phyloP scores from a whole-genome alignment of 2,888 invertebrate genomes.

The Polylopha cassiicola region DNA sequence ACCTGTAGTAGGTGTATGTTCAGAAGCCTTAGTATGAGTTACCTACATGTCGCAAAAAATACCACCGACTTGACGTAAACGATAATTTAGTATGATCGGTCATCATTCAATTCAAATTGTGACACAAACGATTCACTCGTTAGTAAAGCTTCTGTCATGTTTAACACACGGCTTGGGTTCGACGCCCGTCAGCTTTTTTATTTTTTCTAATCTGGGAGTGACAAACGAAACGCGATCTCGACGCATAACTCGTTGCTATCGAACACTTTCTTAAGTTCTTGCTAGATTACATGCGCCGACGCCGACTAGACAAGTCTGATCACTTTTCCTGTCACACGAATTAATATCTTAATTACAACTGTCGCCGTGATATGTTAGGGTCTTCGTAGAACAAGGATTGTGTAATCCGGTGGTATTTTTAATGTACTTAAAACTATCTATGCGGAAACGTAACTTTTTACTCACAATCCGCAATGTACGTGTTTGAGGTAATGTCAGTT shows the following conservation, averaged over 20 bases:
- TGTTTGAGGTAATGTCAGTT: constrained; percentile 13
- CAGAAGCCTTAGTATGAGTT: no score
- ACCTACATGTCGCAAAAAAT: no score
- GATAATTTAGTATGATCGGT: no score
- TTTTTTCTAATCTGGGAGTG: constrained; percentile 25
- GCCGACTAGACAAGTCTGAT: constrained; percentile 33
- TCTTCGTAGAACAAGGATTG: constrained; percentile 5
- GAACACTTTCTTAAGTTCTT: constrained; percentile 33
- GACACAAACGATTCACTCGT: no score
- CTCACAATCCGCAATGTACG: constrained; percentile 5
- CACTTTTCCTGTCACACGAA: constrained; percentile 37
- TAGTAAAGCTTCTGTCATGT: no score
- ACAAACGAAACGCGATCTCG: constrained; percentile 24
- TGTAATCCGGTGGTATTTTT: constrained; percentile 3
- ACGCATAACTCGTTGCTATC: constrained; percentile 29
- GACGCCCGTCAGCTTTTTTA: no score
- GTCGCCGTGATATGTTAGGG: constrained; percentile 27
- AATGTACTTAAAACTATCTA: constrained; percentile 8
- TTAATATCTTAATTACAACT: constrained; percentile 39
- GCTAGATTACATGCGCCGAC: constrained; percentile 19
- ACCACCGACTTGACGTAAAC: no score
- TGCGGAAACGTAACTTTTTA: constrained; percentile 11
- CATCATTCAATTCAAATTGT: no score
- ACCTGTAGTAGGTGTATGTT: no score
- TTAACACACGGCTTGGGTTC: no score